Evolutionary conservation across 2,797 vertebrate species (phyloP).

Genomic region (Odontamblyopus rebecca): DNA sequence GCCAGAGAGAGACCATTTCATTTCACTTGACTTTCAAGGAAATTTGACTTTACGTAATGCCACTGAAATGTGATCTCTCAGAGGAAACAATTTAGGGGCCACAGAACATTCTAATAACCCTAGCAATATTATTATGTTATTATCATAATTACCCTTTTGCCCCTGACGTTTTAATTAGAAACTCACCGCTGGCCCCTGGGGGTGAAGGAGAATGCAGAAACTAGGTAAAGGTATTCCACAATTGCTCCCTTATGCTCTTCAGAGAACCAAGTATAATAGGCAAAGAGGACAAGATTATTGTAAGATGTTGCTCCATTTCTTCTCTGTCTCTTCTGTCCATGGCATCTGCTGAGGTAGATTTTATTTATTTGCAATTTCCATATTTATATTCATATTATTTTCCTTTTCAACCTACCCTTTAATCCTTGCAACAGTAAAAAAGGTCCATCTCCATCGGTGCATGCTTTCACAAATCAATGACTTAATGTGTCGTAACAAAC

Average conservation of each 20-base stretch:
- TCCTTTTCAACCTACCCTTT: constrained; percentile 32
- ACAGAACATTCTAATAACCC: constrained; percentile 80
- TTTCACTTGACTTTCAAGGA: constrained; percentile 77
- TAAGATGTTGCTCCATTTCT: constrained; percentile 49
- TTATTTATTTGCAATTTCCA: constrained; percentile 40
- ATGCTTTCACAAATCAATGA: constrained; percentile 80
- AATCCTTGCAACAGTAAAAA: constrained; percentile 34
- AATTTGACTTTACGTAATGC: constrained; percentile 74
- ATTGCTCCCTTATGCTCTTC: constrained; percentile 78
- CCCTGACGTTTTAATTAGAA: constrained; percentile 82
- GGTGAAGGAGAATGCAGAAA: constrained; percentile 60
- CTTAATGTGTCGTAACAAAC: constrained; percentile 82
- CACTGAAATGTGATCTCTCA: constrained; percentile 74
- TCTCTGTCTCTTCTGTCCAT: constrained; percentile 30
- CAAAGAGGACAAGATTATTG: constrained; percentile 47
- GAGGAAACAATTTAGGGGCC: constrained; percentile 80
- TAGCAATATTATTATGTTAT: constrained; percentile 82
- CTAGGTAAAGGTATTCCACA: constrained; percentile 77
- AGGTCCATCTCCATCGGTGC: constrained; percentile 76
- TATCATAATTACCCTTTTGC: constrained; percentile 85
- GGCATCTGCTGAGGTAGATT: constrained; percentile 53
- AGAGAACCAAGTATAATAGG: constrained; percentile 41
- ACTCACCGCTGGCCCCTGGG: constrained; percentile 68
- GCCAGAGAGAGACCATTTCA: constrained; percentile 67
- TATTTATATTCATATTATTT: constrained; percentile 58